Evolutionary conservation across 2,113 vertebrate species (phyloP).

Genomic region (Microcebus lehilahytsara): DNA sequence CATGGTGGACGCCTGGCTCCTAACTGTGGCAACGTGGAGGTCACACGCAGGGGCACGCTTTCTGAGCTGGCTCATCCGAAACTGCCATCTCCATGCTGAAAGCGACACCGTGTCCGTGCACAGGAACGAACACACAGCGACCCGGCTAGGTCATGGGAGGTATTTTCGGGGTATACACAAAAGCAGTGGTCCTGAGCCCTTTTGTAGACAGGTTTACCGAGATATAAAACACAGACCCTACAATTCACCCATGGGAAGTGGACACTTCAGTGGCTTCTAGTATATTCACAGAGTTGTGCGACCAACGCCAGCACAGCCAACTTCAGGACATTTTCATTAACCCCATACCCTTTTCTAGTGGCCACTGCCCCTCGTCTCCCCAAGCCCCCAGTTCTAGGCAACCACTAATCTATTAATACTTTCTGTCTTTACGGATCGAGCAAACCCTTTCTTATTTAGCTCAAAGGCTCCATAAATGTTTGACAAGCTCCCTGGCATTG

Average conservation of each 20-base stretch:
- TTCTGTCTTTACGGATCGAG: no score
- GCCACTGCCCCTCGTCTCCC: no score
- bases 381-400: no score
- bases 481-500: not conserved
- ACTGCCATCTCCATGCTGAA: accelerated
- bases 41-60: accelerated
- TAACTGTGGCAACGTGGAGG: accelerated
- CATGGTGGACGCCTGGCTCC: not conserved
- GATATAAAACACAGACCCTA: accelerated
- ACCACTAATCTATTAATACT: not conserved
- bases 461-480: not conserved
- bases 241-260: accelerated
- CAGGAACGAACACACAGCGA: accelerated
- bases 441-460: accelerated
- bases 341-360: accelerated
- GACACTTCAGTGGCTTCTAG: accelerated
- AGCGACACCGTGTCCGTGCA: not conserved
- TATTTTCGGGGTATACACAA: not conserved
- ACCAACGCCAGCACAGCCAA: accelerated
- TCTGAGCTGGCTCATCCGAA: not conserved
- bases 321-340: not conserved
- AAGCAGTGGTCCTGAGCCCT: not conserved
- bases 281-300: accelerated
- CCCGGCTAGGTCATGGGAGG: accelerated
- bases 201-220: not conserved